phyloP scores from a whole-genome alignment of 2,888 invertebrate species.

The Colletes collaris region DNA sequence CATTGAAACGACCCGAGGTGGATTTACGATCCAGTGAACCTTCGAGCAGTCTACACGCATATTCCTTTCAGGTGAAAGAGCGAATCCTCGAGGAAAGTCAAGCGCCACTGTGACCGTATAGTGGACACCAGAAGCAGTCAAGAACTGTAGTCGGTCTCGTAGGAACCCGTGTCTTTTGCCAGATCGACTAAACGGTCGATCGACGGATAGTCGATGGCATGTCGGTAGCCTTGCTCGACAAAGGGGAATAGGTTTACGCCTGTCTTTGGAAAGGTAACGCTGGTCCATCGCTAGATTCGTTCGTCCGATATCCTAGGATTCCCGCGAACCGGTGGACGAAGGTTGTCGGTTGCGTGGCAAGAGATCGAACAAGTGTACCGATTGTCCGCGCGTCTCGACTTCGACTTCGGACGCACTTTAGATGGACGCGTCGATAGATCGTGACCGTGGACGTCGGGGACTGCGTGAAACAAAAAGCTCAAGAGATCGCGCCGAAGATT shows the following conservation, averaged over 20 bases:
- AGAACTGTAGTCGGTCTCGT: too few species aligned
- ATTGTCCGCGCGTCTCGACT: conserved; percentile 25
- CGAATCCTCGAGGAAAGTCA: too few species aligned
- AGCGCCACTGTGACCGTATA: too few species aligned
- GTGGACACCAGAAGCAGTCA: too few species aligned
- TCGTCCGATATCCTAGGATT: conserved; percentile 3
- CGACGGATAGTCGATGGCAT: too few species aligned
- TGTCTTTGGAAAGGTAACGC: not conserved
- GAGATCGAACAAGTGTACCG: conserved; percentile 37
- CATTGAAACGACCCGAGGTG: too few species aligned
- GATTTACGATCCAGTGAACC: too few species aligned
- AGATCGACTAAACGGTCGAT: too few species aligned
- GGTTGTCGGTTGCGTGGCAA: conserved; percentile 40
- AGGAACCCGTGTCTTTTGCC: too few species aligned
- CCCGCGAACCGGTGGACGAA: conserved; percentile 8
- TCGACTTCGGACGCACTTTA: conserved; percentile 70
- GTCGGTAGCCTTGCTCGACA: too few species aligned
- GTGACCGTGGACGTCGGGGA: conserved; percentile 44
- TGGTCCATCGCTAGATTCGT: conserved; percentile 3
- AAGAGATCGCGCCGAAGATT: conserved; percentile 75
- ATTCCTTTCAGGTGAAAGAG: too few species aligned
- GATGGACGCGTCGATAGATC: conserved; percentile 74
- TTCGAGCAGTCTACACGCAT: too few species aligned
- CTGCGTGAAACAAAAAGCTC: conserved; percentile 63
- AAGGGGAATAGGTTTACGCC: not conserved